Conservation (phyloP, 2,113 vertebrate species). For the Pseudorasbora parva region DNA sequence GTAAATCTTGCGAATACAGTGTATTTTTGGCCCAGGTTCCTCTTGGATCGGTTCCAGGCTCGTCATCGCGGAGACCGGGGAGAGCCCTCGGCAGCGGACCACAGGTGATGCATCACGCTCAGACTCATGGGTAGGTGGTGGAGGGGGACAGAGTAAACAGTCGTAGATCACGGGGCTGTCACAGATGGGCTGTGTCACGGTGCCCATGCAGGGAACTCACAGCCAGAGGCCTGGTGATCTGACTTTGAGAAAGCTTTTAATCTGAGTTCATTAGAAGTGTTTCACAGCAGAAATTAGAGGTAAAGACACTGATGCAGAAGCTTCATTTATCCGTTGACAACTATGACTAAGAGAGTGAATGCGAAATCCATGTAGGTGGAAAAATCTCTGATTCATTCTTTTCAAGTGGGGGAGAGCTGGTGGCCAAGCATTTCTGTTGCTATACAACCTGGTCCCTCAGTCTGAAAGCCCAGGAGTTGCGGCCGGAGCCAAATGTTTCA, state of each 20-base stretch:
- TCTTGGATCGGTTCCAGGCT: slow-evolving; percentile 56
- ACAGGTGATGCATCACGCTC: slow-evolving; percentile 74
- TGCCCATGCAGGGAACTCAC: slow-evolving; percentile 33
- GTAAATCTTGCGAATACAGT: slow-evolving; percentile 39
- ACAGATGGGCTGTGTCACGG: slow-evolving; percentile 64
- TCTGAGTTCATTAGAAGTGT: background rate
- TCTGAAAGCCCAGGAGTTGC: slow-evolving; percentile 18
- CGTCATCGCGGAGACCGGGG: slow-evolving; percentile 57
- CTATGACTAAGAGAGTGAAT: slow-evolving; percentile 33
- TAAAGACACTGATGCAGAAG: background rate
- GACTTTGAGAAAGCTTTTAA: slow-evolving; percentile 9
- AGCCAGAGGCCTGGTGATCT: background rate
- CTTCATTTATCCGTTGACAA: slow-evolving; percentile 9
- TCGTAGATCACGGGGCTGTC: slow-evolving; percentile 73
- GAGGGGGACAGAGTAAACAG: slow-evolving; percentile 71
- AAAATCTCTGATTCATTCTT: slow-evolving; percentile 30
- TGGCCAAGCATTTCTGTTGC: slow-evolving; percentile 42
- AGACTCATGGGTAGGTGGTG: slow-evolving; percentile 60
- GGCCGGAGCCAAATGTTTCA: slow-evolving; percentile 20
- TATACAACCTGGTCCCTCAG: slow-evolving; percentile 34
- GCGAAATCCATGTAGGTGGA: slow-evolving; percentile 33
- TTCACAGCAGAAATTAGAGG: background rate
- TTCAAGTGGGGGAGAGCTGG: slow-evolving; percentile 17
- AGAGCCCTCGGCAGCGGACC: slow-evolving; percentile 52
- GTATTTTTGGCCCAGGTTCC: slow-evolving; percentile 43